phyloP scores from a whole-genome alignment of 2,797 vertebrate genomes.

The Cercopithecus petaurista region DNA sequence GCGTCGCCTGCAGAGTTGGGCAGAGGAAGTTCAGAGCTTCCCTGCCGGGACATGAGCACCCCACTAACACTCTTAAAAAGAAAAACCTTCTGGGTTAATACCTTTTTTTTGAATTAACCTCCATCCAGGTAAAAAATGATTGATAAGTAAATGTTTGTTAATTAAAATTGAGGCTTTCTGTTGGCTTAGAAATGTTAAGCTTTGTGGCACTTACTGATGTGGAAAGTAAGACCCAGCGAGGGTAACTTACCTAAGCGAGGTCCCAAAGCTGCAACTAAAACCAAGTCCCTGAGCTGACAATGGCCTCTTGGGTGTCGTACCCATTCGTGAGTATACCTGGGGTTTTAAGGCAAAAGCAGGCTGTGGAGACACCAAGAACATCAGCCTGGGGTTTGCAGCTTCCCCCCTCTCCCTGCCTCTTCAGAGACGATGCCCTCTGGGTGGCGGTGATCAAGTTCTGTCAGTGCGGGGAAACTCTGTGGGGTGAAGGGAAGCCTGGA shows the following conservation, averaged over 20 bases:
- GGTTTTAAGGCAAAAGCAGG: neutral
- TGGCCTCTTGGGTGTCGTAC: neutral
- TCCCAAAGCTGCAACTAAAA: neutral
- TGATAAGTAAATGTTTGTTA: neutral
- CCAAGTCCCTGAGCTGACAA: neutral
- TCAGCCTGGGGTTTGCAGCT: neutral
- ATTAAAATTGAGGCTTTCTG: neutral
- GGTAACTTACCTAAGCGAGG: neutral
- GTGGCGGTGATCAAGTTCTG: neutral
- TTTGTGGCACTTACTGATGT: neutral
- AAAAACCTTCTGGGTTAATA: neutral
- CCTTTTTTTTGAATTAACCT: neutral
- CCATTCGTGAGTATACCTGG: neutral
- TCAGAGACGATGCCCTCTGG: neutral
- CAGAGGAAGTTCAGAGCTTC: neutral
- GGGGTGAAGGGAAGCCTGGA: neutral
- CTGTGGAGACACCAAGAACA: neutral
- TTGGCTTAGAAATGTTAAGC: neutral
- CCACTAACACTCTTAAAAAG: neutral
- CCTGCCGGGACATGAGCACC: accelerated
- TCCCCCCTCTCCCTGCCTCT: neutral
- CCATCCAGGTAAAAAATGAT: neutral
- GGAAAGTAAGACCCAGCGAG: neutral
- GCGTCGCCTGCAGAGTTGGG: neutral
- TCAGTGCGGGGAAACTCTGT: neutral